Evolutionary conservation across 2,113 vertebrate genomes (phyloP).

Genomic region (Zapus hudsonius): DNA sequence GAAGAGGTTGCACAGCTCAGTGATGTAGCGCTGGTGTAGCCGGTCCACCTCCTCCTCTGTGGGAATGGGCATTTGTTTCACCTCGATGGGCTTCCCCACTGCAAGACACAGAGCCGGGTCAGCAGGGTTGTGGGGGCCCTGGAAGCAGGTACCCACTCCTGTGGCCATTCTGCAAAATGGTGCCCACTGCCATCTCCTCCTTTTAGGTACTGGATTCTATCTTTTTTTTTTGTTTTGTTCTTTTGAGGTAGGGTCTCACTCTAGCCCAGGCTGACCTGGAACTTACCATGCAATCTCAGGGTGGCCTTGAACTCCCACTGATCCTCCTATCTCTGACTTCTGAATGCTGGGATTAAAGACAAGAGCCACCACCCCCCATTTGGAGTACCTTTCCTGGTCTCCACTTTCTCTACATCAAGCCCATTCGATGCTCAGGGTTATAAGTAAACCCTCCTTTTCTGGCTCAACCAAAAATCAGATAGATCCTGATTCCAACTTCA

Average conservation of each 20-base stretch:
- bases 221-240: too few species aligned
- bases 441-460: constrained; percentile 22
- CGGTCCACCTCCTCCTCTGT: constrained; percentile 87
- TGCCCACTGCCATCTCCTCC: background rate
- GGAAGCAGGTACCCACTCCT: background rate
- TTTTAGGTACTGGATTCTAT: background rate
- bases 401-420: background rate
- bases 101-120: constrained; percentile 59
- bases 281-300: too few species aligned
- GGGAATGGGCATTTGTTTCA: constrained; percentile 86
- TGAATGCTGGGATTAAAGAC: too few species aligned
- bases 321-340: too few species aligned
- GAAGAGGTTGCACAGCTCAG: constrained; percentile 90
- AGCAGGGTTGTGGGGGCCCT: background rate
- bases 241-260: too few species aligned
- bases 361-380: too few species aligned
- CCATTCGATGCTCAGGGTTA: background rate
- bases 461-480: background rate
- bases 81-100: constrained; percentile 94
- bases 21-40: constrained; percentile 91
- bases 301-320: too few species aligned
- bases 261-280: too few species aligned
- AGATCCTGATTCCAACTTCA: background rate
- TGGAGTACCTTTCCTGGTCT: background rate
- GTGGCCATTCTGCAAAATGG: background rate